phyloP scores from a whole-genome alignment of 2,888 invertebrate genomes.

The Agriotes lineatus region DNA sequence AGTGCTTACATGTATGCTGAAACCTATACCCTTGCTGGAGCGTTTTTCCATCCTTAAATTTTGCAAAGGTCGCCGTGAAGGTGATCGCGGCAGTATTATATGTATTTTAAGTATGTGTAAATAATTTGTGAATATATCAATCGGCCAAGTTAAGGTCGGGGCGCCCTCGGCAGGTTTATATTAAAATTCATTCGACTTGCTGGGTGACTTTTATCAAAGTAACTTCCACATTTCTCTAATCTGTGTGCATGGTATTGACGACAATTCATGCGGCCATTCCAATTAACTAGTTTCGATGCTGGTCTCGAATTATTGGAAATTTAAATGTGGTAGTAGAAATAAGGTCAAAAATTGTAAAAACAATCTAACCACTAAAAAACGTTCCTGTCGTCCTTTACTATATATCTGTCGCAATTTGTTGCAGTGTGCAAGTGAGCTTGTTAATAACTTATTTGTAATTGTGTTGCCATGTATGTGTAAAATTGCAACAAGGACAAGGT shows the following conservation, averaged over 20 bases:
- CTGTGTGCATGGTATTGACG: no score
- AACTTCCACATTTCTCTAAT: no score
- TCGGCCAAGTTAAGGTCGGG: not conserved
- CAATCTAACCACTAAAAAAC: no score
- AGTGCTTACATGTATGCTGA: no score
- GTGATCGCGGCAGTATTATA: not conserved
- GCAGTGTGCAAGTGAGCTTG: not conserved
- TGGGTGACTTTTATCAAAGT: no score
- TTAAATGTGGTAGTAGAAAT: no score
- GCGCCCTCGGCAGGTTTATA: not conserved
- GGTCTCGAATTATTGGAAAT: no score
- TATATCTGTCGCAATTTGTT: not conserved
- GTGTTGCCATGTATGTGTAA: slow-evolving; percentile 6
- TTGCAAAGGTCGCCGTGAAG: not conserved
- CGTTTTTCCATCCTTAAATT: no score
- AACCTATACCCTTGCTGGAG: no score
- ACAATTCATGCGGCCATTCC: no score
- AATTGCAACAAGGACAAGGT: slow-evolving; percentile 22
- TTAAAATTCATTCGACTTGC: not conserved
- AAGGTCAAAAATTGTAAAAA: no score
- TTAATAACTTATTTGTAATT: slow-evolving; percentile 13
- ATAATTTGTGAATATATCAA: not conserved
- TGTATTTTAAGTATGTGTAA: not conserved
- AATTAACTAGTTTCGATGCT: no score
- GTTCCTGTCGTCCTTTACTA: slow-evolving; percentile 10